Conservation (phyloP, 2,888 invertebrate species). For the Troides oblongomaculatus region DNA sequence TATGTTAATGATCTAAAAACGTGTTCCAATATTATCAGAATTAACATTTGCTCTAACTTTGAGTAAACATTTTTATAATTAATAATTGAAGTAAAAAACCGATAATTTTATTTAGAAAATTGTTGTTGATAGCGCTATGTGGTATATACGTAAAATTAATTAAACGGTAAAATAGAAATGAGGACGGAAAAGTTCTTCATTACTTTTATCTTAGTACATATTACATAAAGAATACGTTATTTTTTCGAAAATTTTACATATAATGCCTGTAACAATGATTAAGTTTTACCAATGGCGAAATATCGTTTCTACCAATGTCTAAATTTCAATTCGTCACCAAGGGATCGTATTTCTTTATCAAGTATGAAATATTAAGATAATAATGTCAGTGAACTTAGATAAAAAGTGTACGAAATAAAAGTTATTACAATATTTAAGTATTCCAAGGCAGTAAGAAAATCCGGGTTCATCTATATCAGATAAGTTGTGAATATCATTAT, state of each 20-base stretch:
- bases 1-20: slow-evolving; percentile 2
- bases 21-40: slow-evolving; percentile 1
- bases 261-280: neutral
- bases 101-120: neutral
- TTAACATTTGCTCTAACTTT: neutral
- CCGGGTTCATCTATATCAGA: neutral
- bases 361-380: slow-evolving; percentile 18
- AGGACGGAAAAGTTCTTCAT: no score
- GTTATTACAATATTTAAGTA: neutral
- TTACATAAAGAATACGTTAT: neutral
- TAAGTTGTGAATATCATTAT: neutral
- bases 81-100: neutral
- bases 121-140: no score
- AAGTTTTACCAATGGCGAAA: neutral
- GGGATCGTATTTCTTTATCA: slow-evolving; percentile 3
- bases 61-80: neutral
- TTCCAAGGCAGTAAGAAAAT: neutral
- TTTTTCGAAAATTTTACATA: neutral
- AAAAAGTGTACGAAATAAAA: slow-evolving; percentile 8
- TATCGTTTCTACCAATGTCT: neutral
- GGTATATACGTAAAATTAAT: no score
- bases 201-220: no score
- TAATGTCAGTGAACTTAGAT: slow-evolving; percentile 24
- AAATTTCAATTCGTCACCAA: neutral
- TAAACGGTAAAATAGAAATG: no score